phyloP scores from a whole-genome alignment of 2,797 vertebrate genomes.

The Ptychadena robeensis region DNA sequence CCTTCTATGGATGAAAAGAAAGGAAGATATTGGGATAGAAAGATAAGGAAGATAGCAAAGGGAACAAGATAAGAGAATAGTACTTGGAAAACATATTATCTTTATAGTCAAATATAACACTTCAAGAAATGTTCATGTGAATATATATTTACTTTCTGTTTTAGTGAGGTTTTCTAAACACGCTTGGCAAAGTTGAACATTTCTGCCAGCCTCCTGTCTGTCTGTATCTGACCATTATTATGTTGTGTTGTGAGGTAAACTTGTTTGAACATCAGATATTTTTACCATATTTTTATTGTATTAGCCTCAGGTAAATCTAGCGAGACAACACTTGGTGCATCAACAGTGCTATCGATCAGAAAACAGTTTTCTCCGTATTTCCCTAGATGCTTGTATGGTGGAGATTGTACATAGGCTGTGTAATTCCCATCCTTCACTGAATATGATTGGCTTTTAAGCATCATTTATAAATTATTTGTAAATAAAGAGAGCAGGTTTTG shows the following conservation, averaged over 20 bases:
- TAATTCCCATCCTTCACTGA: constrained; percentile 14
- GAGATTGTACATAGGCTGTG: constrained; percentile 30
- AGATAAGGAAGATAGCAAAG: not conserved
- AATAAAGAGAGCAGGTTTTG: not conserved
- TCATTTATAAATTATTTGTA: constrained; percentile 29
- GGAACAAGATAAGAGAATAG: no score
- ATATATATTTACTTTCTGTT: not conserved
- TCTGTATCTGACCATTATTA: not conserved
- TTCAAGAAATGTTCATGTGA: not conserved
- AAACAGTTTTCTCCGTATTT: constrained; percentile 43
- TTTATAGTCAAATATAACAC: not conserved
- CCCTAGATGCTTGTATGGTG: constrained; percentile 40
- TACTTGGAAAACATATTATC: no score
- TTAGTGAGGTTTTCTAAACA: not conserved
- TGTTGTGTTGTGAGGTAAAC: constrained; percentile 13
- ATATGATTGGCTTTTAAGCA: constrained; percentile 29
- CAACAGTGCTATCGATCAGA: constrained; percentile 31
- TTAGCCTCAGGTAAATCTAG: constrained; percentile 41
- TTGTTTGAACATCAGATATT: constrained; percentile 2
- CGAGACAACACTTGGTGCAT: constrained; percentile 35
- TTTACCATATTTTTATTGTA: constrained; percentile 49
- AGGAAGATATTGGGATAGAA: not conserved
- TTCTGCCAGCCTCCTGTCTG: not conserved
- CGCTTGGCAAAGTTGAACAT: not conserved
- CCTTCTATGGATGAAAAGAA: no score